Evolutionary conservation across 2,797 vertebrate species (phyloP), one percentile per base, ranked within the genome.

Genomic region (Phalanger gymnotis): DNA sequence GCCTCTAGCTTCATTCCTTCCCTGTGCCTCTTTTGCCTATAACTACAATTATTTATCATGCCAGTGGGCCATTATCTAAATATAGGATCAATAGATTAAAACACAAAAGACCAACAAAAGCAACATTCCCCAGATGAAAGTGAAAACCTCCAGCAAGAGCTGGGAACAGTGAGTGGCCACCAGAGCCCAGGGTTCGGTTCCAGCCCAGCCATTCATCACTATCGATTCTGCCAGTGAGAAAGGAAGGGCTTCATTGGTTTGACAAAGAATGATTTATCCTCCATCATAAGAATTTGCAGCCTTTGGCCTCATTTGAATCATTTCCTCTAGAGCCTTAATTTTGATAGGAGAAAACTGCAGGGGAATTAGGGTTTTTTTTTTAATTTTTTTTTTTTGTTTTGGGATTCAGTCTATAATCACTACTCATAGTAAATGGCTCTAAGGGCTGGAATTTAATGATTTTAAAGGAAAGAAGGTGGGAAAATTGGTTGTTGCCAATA

Each of bases 271-370:
- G 92, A 94, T 96, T 66, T 92, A 40, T 54, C 95, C 91, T 94
- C 61, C 19, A 28, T 92, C 91, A 11, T 55, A 5, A 30, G 90
- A 52, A 92, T 96, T 73, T 95, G 93, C 96, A 94, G 47, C 91
- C 55, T 91, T 90, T 92, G 16, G 53, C 90, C 91, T 97, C 94
- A 91, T 96, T 92, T 94, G 94, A 95, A 91, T 91, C 56, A 94
- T 97, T 51, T 93, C 93, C 92, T 92, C 92, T 34, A 1, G 90
- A 93, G 96, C 57, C 95, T 97, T 95, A 94, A 91, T 92, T 94
- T 87, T 92, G 90, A 93, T 87, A 89, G 90, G 53, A 93, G 92
- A 95, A 94, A 93, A 61, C 40, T 73, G 30, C 58, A 53, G 52
- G 95, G 92, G 81, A 97, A 90, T 95, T 40, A 91, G 93, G 6